Percentiles rank a stretch among this genome's conserved stretches.
These are phyloP conservation scores for Agelaius phoeniceus DNA, from an alignment of 2,113 vertebrate genomes.

Conservation along the genomic window DNA sequence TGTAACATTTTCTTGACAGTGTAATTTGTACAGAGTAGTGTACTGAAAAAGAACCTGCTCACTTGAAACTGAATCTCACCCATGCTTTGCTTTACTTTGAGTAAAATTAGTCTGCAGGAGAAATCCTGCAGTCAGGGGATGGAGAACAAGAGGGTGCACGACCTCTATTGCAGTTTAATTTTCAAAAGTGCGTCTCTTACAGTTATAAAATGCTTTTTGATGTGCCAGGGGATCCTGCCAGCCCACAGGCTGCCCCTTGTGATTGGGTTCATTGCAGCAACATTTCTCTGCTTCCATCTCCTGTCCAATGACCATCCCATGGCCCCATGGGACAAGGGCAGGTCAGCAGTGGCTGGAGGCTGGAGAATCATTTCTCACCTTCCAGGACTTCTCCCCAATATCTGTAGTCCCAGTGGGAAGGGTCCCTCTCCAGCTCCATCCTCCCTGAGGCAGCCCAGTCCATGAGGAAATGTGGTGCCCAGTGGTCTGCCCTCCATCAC, in stretches of 20 bases:
- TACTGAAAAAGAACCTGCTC: background rate
- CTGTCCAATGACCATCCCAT: background rate
- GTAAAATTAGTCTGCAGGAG: background rate
- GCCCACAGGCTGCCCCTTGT: background rate
- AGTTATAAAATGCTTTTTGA: background rate
- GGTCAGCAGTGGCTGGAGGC: background rate
- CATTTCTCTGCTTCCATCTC: background rate
- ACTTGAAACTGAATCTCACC: background rate
- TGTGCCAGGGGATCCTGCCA: rapidly evolving
- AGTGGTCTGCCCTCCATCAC: background rate
- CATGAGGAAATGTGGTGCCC: background rate
- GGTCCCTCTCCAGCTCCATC: background rate
- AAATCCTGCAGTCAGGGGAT: background rate
- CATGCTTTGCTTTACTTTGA: background rate
- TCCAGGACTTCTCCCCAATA: background rate
- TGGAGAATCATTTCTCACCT: background rate
- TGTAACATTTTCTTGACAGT: background rate
- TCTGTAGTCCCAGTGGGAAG: background rate
- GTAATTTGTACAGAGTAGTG: background rate
- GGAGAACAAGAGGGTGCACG: background rate
- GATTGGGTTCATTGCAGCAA: background rate
- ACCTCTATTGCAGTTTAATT: background rate
- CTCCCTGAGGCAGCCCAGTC: background rate
- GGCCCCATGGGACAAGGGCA: background rate
- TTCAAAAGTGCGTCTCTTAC: background rate